Conservation (phyloP, 2,113 vertebrate genomes). For the Chaetodon auriga region DNA sequence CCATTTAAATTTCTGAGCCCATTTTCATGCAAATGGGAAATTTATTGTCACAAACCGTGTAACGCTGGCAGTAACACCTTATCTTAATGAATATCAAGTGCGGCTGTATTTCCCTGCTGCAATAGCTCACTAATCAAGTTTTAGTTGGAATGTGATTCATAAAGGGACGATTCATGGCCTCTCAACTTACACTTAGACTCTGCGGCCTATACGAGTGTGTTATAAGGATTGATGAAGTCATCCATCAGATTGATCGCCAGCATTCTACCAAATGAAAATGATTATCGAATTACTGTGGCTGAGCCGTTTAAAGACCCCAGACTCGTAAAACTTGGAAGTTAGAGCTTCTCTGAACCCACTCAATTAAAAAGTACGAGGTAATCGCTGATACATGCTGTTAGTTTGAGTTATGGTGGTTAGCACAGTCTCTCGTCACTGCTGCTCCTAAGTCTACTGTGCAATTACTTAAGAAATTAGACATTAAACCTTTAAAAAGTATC, state of each 20-base stretch:
- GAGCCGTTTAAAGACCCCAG: constrained; percentile 69
- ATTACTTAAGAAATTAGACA: constrained; percentile 73
- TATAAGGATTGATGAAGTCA: constrained; percentile 79
- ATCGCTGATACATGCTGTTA: constrained; percentile 74
- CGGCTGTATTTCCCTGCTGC: constrained; percentile 68
- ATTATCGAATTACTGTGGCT: constrained; percentile 78
- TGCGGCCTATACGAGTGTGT: constrained; percentile 41
- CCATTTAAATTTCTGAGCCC: constrained; percentile 59
- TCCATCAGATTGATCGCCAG: constrained; percentile 81
- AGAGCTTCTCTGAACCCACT: constrained; percentile 77
- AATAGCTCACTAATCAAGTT: constrained; percentile 79
- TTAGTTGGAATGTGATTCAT: constrained; percentile 76
- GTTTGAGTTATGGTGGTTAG: constrained; percentile 75
- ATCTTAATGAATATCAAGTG: constrained; percentile 74
- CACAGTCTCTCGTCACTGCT: constrained; percentile 12
- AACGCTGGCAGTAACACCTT: constrained; percentile 63
- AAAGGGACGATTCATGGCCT: constrained; percentile 78
- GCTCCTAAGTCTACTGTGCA: constrained; percentile 34
- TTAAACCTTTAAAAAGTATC: constrained; percentile 51
- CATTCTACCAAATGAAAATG: constrained; percentile 83
- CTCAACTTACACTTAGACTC: constrained; percentile 55
- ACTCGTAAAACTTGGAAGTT: constrained; percentile 78
- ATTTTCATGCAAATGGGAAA: constrained; percentile 74
- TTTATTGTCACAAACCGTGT: constrained; percentile 72
- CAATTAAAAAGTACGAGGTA: constrained; percentile 83